Conservation (phyloP, 2,888 invertebrate genomes). For the Prenolepis imparis region DNA sequence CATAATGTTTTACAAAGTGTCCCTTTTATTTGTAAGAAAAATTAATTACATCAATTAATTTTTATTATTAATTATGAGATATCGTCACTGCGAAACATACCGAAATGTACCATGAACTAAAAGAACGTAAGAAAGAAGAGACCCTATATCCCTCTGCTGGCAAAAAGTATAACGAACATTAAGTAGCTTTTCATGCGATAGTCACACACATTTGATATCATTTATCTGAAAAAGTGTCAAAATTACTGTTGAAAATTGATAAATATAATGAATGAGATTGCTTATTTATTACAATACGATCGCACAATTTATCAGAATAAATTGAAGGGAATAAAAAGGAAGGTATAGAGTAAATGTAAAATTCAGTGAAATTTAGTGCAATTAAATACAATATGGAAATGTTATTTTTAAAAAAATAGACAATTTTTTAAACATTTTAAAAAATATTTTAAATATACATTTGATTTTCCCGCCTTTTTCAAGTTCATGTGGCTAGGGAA, state of each 20-base stretch:
- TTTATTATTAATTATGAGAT: conserved; percentile 73
- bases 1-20: conserved; percentile 29
- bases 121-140: conserved; percentile 78
- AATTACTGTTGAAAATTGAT: conserved; percentile 1
- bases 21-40: conserved; percentile 74
- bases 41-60: conserved; percentile 66
- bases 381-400: too few relatives aligned
- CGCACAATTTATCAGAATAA: too few relatives aligned
- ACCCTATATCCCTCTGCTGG: background rate
- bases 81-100: conserved; percentile 73
- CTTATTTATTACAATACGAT: background rate
- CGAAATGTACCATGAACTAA: conserved; percentile 78
- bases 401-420: too few relatives aligned
- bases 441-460: too few relatives aligned
- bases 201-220: background rate
- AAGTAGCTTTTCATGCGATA: background rate
- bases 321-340: too few relatives aligned
- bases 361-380: too few relatives aligned
- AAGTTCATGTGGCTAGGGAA: too few relatives aligned
- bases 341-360: too few relatives aligned
- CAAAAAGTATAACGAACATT: background rate
- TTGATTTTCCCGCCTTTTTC: too few relatives aligned
- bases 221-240: background rate
- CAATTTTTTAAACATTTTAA: too few relatives aligned
- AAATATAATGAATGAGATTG: background rate